These are phyloP conservation scores for Dufourea novaeangliae DNA, from an alignment of 1,140 invertebrate genomes.

Conservation along the genomic window DNA sequence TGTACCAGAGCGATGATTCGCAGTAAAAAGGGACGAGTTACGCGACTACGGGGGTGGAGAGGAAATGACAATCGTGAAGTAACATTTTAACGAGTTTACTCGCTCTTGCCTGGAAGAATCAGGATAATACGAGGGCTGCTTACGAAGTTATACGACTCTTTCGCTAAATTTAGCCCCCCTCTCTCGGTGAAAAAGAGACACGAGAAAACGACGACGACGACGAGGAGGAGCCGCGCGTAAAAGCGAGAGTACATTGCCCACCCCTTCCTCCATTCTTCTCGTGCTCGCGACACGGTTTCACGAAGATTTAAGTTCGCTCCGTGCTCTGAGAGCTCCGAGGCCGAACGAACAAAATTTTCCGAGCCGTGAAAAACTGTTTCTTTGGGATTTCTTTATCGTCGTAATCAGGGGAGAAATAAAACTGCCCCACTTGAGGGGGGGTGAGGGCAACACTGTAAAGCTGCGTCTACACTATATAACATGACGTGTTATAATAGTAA, in stretches of 20 bases:
- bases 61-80: conserved; percentile 33
- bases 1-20: neutral
- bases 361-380: conserved; percentile 15
- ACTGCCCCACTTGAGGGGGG: no score
- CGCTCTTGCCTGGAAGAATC: conserved; percentile 30
- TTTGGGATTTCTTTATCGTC: neutral
- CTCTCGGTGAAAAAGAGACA: conserved; percentile 6
- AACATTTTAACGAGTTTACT: conserved; percentile 49
- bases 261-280: conserved; percentile 28
- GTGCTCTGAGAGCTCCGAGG: neutral
- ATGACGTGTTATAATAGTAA: no score
- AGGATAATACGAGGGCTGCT: conserved; percentile 42
- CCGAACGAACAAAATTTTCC: conserved; percentile 19
- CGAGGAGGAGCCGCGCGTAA: conserved; percentile 31
- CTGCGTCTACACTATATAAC: no score
- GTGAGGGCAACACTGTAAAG: no score
- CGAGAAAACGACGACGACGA: conserved; percentile 46
- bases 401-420: conserved; percentile 4
- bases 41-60: no score
- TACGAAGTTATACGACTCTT: conserved; percentile 44
- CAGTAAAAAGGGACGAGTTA: neutral
- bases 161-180: conserved; percentile 57
- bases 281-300: conserved; percentile 23
- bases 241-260: conserved; percentile 40
- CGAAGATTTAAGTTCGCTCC: conserved; percentile 35